Base-by-base conservation (phyloP, 2,888 invertebrate genomes). In the Himalopsyche kuldschensis region DNA sequence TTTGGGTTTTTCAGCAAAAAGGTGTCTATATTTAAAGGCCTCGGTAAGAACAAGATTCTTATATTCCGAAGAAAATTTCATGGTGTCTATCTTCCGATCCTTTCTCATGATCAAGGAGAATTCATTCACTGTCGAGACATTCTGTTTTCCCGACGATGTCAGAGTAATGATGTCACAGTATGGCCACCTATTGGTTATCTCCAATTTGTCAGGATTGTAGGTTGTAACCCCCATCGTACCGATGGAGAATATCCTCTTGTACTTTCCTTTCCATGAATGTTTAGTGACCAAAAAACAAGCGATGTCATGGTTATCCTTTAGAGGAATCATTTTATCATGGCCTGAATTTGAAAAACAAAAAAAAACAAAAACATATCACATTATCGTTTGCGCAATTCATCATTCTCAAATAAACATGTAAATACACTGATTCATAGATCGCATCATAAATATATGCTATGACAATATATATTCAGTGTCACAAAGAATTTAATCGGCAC, bases 191-290 rank as follows among this genome's bases (percentile, higher is more conserved):
- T 99, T 99, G 82, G 99, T 99, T 47, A 97, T 93, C 89, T 97
- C 97, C 88, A 97, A 91, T 87, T 94, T 95, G 86, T 93, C 94
- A n/a, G 97, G 99, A 91, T 99, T 99, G 91, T 99, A 99, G 0
- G 99, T 99, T 77, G 99, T 97, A 87, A 99, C 96, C 46, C 98
- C 99, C 89, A 95, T 94, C 63, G 97, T 96, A 81, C 99, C 99
- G 88, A 99, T 95, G 10, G 99, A 98, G 89, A 99, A 97, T 88
- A 99, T 97, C 87, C 99, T 93, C 90, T 98, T 98, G 91, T 99
- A 99, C 96, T 97, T 99, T 90, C 99, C 99, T 90, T 98, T 99
- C 99, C 99, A 99, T 32, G 97, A 98, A 90, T 98, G 98, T 91
- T 99, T 99, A 47, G 97, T 98, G 89, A 99, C 98, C 89, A 97